These are phyloP conservation scores for Odontomachus brunneus DNA, from an alignment of 1,140 invertebrate species.

Conservation along the genomic window DNA sequence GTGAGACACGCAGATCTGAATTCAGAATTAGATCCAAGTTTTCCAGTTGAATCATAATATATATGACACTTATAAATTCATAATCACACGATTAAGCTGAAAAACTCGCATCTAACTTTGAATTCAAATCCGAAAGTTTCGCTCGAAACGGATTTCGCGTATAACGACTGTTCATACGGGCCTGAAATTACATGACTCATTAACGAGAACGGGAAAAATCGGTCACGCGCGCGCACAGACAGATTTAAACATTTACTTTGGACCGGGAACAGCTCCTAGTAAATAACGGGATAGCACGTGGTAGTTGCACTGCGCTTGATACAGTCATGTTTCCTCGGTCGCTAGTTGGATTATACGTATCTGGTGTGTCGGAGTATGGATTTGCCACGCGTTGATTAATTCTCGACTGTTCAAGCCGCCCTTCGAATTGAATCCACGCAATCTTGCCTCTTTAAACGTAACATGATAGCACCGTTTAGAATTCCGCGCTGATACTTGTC, in stretches of 20 bases:
- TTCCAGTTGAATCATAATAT: too few relatives aligned
- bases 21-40: too few relatives aligned
- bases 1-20: too few relatives aligned
- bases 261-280: conserved; percentile 13
- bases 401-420: conserved; percentile 52
- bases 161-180: too few relatives aligned
- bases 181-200: not conserved
- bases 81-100: too few relatives aligned
- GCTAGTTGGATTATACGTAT: conserved; percentile 57
- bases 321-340: conserved; percentile 59
- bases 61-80: too few relatives aligned
- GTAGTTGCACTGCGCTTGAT: conserved; percentile 43
- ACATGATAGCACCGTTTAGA: conserved; percentile 1
- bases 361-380: conserved; percentile 45
- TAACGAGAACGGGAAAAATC: not conserved
- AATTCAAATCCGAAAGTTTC: too few relatives aligned
- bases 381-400: conserved; percentile 62
- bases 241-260: conserved; percentile 41
- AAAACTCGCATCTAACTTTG: too few relatives aligned
- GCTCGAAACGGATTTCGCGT: too few relatives aligned
- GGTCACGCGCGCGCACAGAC: not conserved
- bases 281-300: conserved; percentile 44
- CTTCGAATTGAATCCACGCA: conserved; percentile 52
- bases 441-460: conserved; percentile 42
- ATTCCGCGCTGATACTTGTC: not conserved